A percentile compares a stretch with the other conserved stretches of the same genome.
These are phyloP conservation scores for Stigmatopora argus DNA, from an alignment of 2,113 vertebrate genomes.

Conservation along the genomic window DNA sequence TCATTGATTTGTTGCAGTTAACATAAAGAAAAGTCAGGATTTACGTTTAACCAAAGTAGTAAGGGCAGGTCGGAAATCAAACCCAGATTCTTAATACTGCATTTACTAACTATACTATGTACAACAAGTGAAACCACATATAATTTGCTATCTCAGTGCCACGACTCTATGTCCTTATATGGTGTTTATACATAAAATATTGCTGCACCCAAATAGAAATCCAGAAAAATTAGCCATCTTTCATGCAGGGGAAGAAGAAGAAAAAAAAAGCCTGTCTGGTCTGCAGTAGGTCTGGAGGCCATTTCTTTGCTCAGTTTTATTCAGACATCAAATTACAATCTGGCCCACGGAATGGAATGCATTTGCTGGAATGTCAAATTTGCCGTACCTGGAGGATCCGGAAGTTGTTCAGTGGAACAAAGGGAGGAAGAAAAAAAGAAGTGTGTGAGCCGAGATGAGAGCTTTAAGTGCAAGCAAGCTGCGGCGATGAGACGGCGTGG, in stretches of 20 bases:
- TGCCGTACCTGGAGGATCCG: constrained; percentile 33
- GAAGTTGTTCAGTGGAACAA: constrained; percentile 2
- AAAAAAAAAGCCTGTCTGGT: neutral
- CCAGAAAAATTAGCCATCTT: neutral
- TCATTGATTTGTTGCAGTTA: neutral
- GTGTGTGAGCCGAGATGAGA: constrained; percentile 22
- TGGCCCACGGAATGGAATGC: neutral
- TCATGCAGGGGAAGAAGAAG: neutral
- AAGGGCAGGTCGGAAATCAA: neutral
- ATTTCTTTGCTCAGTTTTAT: neutral
- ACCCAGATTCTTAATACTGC: neutral
- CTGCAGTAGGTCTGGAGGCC: neutral
- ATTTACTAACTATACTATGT: neutral
- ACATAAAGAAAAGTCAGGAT: neutral
- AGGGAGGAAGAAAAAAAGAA: constrained; percentile 3
- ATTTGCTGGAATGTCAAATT: neutral
- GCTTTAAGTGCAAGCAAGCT: constrained; percentile 27
- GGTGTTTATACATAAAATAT: constrained; percentile 12
- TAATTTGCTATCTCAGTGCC: constrained; percentile 8
- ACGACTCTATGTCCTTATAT: constrained; percentile 35
- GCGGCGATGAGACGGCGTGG: constrained; percentile 32
- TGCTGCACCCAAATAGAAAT: neutral
- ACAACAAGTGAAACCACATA: neutral
- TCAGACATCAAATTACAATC: constrained; percentile 19
- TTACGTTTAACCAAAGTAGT: neutral